Percentiles rank a stretch among this genome's conserved stretches.
Evolutionary conservation across 2,888 invertebrate genomes (phyloP).

Genomic region (Nemapogon koenigi): DNA sequence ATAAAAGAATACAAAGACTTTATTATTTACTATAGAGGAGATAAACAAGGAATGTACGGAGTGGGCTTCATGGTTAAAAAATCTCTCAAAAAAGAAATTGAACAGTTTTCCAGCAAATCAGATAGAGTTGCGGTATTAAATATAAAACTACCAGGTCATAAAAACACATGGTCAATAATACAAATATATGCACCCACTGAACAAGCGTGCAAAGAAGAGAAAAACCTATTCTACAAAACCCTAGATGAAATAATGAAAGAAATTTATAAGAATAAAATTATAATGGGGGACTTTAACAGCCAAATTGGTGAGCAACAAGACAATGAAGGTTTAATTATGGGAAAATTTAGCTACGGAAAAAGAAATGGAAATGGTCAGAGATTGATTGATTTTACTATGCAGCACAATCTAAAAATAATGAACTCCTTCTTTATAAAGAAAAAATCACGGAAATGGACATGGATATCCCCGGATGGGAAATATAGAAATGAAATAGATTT

Average conservation of each 20-base stretch:
- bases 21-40: no score
- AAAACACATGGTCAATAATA: constrained; percentile 13
- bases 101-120: constrained; percentile 7
- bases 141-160: constrained; percentile 14
- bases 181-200: constrained; percentile 19
- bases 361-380: not conserved
- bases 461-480: constrained; percentile 7
- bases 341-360: not conserved
- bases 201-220: constrained; percentile 8
- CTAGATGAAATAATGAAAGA: not conserved
- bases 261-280: not conserved
- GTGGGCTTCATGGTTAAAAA: no score
- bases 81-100: not conserved
- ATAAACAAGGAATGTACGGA: no score
- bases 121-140: constrained; percentile 17
- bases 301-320: not conserved
- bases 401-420: constrained; percentile 9
- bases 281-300: no score
- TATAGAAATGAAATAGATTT: constrained; percentile 7
- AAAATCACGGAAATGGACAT: constrained; percentile 6
- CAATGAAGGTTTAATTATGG: not conserved
- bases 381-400: constrained; percentile 7
- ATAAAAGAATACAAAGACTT: no score
- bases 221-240: not conserved
- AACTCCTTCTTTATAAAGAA: constrained; percentile 8